Conservation (phyloP, 2,797 vertebrate genomes). For the Microcaecilia unicolor region DNA sequence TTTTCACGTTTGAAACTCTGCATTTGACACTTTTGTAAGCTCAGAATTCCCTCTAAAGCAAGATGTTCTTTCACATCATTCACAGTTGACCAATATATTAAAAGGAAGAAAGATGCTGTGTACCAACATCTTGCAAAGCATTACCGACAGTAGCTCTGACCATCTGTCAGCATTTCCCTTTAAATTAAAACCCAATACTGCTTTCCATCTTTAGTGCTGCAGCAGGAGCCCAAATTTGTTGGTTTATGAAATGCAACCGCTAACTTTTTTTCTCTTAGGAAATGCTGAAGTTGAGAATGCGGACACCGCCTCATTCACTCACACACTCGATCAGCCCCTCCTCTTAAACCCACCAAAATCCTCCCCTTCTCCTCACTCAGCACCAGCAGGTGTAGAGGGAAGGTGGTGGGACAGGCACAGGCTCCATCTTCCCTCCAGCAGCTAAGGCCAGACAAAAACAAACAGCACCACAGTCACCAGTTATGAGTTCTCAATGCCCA, state of each 20-base stretch:
- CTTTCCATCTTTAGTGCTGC: conserved; percentile 54
- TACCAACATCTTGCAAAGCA: conserved; percentile 34
- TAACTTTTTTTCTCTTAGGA: conserved; percentile 46
- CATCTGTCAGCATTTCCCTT: conserved; percentile 58
- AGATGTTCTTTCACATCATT: conserved; percentile 36
- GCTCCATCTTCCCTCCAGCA: conserved; percentile 40
- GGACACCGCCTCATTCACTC: conserved; percentile 67
- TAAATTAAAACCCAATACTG: conserved; percentile 47
- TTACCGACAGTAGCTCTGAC: conserved; percentile 46
- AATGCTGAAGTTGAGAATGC: conserved; percentile 65
- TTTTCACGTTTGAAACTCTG: conserved; percentile 36
- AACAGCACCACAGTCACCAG: conserved; percentile 43
- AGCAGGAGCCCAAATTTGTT: conserved; percentile 55
- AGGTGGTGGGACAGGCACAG: conserved; percentile 7
- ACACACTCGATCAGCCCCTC: conserved; percentile 58
- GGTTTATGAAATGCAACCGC: conserved; percentile 61
- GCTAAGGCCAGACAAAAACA: conserved; percentile 43
- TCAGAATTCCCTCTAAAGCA: conserved; percentile 38
- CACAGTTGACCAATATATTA: conserved; percentile 59
- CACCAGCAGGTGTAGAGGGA: conserved; percentile 9
- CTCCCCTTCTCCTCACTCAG: conserved; percentile 26
- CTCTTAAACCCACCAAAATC: conserved; percentile 49
- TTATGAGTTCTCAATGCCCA: conserved; percentile 33
- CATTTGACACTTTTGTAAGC: conserved; percentile 29
- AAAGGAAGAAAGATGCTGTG: conserved; percentile 56